Evolutionary conservation across 2,888 invertebrate species (phyloP), one percentile per base, ranked within the genome.

Genomic region (Agrotis puta): DNA sequence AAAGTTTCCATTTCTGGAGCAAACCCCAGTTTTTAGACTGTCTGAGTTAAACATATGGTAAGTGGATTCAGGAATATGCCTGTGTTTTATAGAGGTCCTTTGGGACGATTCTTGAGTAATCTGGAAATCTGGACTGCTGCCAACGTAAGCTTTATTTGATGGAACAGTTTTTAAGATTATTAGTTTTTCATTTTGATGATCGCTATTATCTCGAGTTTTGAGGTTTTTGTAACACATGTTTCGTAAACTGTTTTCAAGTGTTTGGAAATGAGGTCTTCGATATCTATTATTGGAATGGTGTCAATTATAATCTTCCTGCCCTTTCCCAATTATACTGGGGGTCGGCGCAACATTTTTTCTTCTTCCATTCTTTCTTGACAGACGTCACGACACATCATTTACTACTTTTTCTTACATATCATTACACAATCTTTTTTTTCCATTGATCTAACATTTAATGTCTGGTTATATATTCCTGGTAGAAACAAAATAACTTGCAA

Each of bases 21-120:
- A 51, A 54, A 67, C 62, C 22, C 16, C 39, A 58, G 51, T 62
- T 77, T 62, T 54, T 13, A 43, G 58, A 48, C 57, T 77, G 54
- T 63, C 80, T 59, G 61, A 64, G 45, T 64, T 71, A 62, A 78
- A 77, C 56, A 22, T 82, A 79, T 79, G 78, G 62, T 63, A 79
- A 79, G 79, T 56, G 54, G 62, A 78, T 79, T 72, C 67, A 65
- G 47, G 62, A 63, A 67, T 77, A 77, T 67, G 64, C 48, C 64
- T 79, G 79, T 72, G 64, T 72, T 82, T 79, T 77, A 79, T 82
- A 33, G 51, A 39, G 47, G 45, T 76, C 54, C 47, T 50, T 16
- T 20, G 39, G 57, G 43, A 51, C 20, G n/a, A 39, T 48, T 65
- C 43, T 51, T 50, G 16, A 20, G 6, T 62, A 39, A 53, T 82